Conservation (phyloP, 2,113 vertebrate species). For the Cyrtonyx montezumae region DNA sequence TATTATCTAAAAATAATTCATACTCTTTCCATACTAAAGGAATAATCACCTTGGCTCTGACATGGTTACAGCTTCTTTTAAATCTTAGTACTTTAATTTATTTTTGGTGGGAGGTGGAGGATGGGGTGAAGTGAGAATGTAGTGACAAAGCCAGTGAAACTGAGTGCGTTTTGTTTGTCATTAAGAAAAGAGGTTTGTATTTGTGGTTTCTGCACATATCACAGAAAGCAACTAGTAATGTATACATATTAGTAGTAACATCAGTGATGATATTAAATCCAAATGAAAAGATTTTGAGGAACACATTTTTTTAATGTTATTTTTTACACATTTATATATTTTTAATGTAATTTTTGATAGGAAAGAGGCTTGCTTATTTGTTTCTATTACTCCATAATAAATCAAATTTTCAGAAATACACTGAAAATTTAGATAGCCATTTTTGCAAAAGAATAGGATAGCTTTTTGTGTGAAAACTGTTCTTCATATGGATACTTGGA, state of each 20-base stretch:
- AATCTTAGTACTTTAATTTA: not conserved
- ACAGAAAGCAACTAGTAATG: slow-evolving; percentile 54
- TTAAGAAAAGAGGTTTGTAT: slow-evolving; percentile 64
- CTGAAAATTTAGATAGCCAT: not conserved
- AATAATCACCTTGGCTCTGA: slow-evolving; percentile 63
- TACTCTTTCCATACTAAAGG: slow-evolving; percentile 30
- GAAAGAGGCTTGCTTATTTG: not conserved
- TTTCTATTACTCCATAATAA: slow-evolving; percentile 62
- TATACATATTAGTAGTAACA: slow-evolving; percentile 64
- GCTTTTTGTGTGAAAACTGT: not conserved
- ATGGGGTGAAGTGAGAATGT: not conserved
- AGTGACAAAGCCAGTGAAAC: slow-evolving; percentile 49
- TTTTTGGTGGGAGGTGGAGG: accelerated
- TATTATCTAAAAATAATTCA: slow-evolving; percentile 44
- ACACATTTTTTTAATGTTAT: slow-evolving; percentile 20
- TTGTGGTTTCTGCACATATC: slow-evolving; percentile 55
- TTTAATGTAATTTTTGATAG: slow-evolving; percentile 5
- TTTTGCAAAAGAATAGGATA: not conserved
- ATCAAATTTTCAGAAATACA: slow-evolving; percentile 54
- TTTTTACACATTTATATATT: too few species aligned
- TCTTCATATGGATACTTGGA: not conserved
- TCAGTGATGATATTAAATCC: slow-evolving; percentile 66
- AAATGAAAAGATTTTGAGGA: slow-evolving; percentile 68
- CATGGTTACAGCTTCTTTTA: slow-evolving; percentile 53
- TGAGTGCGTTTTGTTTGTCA: slow-evolving; percentile 47